phyloP scores from a whole-genome alignment of 1,140 invertebrate genomes.

The Drosophila auraria region DNA sequence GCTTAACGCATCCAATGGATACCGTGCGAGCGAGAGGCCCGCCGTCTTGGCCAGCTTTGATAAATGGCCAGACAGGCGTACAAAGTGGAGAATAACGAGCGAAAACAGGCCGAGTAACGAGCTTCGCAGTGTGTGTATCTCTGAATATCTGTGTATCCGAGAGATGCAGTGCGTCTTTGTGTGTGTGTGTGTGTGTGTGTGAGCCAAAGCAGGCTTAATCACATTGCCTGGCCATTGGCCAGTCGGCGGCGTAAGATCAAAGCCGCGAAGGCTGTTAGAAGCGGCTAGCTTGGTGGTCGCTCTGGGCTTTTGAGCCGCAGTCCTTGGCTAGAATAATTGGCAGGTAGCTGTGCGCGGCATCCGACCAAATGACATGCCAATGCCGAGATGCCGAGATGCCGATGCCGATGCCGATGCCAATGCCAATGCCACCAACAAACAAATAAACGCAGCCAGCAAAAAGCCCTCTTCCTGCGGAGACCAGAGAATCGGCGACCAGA shows the following conservation, averaged over 20 bases:
- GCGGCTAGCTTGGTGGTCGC: constrained; percentile 79
- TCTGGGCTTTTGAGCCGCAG: constrained; percentile 34
- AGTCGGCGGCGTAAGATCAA: constrained; percentile 75
- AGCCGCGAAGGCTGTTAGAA: constrained; percentile 72
- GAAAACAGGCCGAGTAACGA: constrained; percentile 76
- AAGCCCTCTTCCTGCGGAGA: constrained; percentile 59
- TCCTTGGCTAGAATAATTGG: constrained; percentile 76
- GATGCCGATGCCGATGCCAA: constrained; percentile 2
- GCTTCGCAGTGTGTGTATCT: constrained; percentile 28
- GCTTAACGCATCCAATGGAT: constrained; percentile 71
- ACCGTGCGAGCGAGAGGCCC: constrained; percentile 47
- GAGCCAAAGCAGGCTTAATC: constrained; percentile 74
- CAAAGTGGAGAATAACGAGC: constrained; percentile 84
- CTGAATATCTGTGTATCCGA: constrained; percentile 12
- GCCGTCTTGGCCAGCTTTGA: constrained; percentile 66
- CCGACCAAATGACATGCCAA: constrained; percentile 76
- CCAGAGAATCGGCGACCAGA: constrained; percentile 3
- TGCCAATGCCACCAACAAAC: constrained; percentile 39
- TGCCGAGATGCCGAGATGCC: constrained; percentile 22
- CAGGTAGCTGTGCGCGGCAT: constrained; percentile 71
- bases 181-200: constrained; percentile 39
- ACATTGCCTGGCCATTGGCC: constrained; percentile 84
- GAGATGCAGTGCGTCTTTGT: not conserved
- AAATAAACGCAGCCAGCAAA: constrained; percentile 42
- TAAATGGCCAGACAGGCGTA: constrained; percentile 83